These are phyloP conservation scores for Tetragnatha versicolor DNA, from an alignment of 1,140 invertebrate genomes.

Conservation along the genomic window DNA sequence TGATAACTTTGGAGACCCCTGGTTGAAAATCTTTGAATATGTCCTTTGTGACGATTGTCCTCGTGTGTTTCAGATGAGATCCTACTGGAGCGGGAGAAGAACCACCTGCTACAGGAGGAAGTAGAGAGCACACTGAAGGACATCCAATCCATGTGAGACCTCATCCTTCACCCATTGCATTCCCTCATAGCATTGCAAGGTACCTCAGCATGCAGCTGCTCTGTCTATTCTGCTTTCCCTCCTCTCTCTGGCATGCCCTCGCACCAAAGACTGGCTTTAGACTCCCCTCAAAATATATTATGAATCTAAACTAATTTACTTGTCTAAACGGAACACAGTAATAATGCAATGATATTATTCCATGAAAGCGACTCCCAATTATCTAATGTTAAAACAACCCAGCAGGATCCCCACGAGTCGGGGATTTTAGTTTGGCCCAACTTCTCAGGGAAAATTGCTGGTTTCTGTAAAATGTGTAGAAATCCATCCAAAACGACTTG, in stretches of 20 bases:
- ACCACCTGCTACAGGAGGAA: conserved; percentile 95
- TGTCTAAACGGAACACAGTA: too few relatives aligned
- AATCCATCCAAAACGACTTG: too few relatives aligned
- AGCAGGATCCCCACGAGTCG: too few relatives aligned
- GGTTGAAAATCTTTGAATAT: too few relatives aligned
- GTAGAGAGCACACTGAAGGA: conserved; percentile 99
- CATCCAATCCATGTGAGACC: conserved; percentile 98
- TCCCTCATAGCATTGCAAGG: conserved; percentile 3
- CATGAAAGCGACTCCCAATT: too few relatives aligned
- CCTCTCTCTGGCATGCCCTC: neutral
- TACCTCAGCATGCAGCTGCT: neutral
- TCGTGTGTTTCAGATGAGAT: conserved; percentile 86
- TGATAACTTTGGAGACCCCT: too few relatives aligned
- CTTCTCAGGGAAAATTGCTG: too few relatives aligned
- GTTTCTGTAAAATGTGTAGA: too few relatives aligned
- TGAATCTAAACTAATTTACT: neutral
- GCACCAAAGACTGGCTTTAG: too few relatives aligned
- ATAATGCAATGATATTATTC: neutral
- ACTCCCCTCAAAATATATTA: neutral
- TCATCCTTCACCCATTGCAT: too few relatives aligned
- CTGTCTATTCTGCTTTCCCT: neutral
- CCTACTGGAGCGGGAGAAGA: conserved; percentile 91
- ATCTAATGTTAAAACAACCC: too few relatives aligned
- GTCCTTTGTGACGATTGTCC: neutral
- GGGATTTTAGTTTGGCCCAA: too few relatives aligned